Base-by-base conservation (phyloP, 2,888 invertebrate species). In the Byasa hedistus region DNA sequence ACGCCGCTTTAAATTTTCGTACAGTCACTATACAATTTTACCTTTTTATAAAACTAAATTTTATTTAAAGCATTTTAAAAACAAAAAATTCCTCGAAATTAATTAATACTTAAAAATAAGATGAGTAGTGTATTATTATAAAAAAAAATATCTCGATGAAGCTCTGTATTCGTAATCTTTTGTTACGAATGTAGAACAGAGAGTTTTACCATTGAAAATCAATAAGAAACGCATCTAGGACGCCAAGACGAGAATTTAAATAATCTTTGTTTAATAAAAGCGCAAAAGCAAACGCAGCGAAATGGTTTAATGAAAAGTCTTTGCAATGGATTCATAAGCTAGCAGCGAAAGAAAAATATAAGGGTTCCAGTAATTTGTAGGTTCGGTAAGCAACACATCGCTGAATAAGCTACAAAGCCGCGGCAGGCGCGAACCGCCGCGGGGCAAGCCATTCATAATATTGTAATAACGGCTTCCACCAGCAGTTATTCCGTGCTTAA, bases 401-500 rank as follows among this genome's bases (percentile, higher is more conserved):
- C 70, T 69, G 72, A 71, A 76, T 71, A 75, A 73, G 69, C 71
- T 69, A 69, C 74, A 73, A 75, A 75, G 73, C 75, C 70, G 75
- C 73, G 75, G 74, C 73, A 74, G 68, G 70, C 71, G 73, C 73
- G 74, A 66, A 65, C 74, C 75, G 76, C 77, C 80, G 80, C 76
- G 81, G 79, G 79, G 85, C 85, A 85, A 87, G 81, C 90, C 86
- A 91, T 91, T 89, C 90, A 90, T 91, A 91, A 91, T 90, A 90
- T 89, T 89, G 90, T 91, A 91, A 91, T 91, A 91, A 90, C 88
- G 86, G 89, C 84, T 86, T 84, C 88, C 82, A 90, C 80, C 84
- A 85, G 82, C 90, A 89, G 89, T 91, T 91, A 91, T 91, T 86
- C 83, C 91, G 87, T 91, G 88, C 91, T 90, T 91, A 91, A 91